These are phyloP conservation scores for Temnothorax longispinosus DNA, from an alignment of 1,140 invertebrate genomes.

Conservation along the genomic window DNA sequence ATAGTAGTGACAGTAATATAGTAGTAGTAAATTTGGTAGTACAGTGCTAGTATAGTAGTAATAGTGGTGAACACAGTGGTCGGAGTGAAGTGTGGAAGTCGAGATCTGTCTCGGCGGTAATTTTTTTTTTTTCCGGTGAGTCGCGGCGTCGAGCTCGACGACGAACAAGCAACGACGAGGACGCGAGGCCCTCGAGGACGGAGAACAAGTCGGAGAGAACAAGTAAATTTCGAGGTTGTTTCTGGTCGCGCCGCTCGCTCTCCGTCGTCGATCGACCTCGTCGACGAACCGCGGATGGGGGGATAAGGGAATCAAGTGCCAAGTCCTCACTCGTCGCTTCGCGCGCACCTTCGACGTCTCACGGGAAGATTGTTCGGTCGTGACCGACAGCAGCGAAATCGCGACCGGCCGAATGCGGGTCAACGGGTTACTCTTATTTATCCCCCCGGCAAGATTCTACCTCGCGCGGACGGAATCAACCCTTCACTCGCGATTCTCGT, in stretches of 20 bases:
- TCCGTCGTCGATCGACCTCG: conserved; percentile 67
- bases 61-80: conserved; percentile 75
- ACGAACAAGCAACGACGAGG: conserved; percentile 53
- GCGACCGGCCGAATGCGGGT: conserved; percentile 37
- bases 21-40: conserved; percentile 68
- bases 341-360: conserved; percentile 35
- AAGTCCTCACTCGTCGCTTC: conserved; percentile 36
- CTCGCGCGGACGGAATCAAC: background rate
- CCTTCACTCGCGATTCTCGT: background rate
- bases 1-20: conserved; percentile 77
- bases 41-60: conserved; percentile 73
- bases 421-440: conserved; percentile 7
- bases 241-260: conserved; percentile 33
- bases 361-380: conserved; percentile 22
- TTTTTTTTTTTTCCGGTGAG: background rate
- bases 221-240: background rate
- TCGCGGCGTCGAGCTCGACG: conserved; percentile 67
- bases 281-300: conserved; percentile 36
- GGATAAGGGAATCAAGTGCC: conserved; percentile 40
- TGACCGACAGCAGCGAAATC: conserved; percentile 6
- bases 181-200: background rate
- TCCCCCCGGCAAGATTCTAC: background rate
- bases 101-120: conserved; percentile 75
- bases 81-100: conserved; percentile 85
- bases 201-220: conserved; percentile 1